phyloP scores from a whole-genome alignment of 2,113 vertebrate species.

The Corythornis cristatus region DNA sequence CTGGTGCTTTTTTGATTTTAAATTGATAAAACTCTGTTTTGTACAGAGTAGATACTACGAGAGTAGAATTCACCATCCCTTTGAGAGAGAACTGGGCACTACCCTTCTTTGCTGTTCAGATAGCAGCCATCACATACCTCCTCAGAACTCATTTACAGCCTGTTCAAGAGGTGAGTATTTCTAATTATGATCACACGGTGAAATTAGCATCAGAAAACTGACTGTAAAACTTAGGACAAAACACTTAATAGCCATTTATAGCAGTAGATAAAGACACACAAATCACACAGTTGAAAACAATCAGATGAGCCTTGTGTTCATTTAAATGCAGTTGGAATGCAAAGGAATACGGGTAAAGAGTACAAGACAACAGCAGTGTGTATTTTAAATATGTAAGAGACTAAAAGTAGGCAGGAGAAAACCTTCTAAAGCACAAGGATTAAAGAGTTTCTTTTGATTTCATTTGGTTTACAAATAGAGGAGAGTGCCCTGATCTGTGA shows the following conservation, averaged over 20 bases:
- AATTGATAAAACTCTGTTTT: constrained; percentile 8
- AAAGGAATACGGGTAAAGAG: background rate
- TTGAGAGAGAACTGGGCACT: constrained; percentile 97
- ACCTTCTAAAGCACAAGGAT: background rate
- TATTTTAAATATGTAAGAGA: background rate
- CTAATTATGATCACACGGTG: background rate
- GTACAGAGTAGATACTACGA: constrained; percentile 91
- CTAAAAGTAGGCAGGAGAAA: background rate
- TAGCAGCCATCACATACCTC: constrained; percentile 88
- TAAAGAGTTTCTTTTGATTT: background rate
- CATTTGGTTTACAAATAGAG: background rate
- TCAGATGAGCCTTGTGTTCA: background rate
- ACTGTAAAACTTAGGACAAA: background rate
- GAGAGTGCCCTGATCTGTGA: background rate
- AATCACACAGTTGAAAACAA: background rate
- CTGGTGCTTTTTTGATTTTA: background rate
- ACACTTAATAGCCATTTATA: background rate
- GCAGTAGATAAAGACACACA: background rate
- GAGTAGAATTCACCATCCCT: constrained; percentile 97
- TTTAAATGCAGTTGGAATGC: background rate
- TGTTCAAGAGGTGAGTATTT: constrained; percentile 81
- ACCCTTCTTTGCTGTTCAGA: constrained; percentile 93
- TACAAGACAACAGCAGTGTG: background rate
- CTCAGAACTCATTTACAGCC: constrained; percentile 83
- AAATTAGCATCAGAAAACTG: background rate